phyloP scores from a whole-genome alignment of 2,888 invertebrate genomes.

The Erannis defoliaria region DNA sequence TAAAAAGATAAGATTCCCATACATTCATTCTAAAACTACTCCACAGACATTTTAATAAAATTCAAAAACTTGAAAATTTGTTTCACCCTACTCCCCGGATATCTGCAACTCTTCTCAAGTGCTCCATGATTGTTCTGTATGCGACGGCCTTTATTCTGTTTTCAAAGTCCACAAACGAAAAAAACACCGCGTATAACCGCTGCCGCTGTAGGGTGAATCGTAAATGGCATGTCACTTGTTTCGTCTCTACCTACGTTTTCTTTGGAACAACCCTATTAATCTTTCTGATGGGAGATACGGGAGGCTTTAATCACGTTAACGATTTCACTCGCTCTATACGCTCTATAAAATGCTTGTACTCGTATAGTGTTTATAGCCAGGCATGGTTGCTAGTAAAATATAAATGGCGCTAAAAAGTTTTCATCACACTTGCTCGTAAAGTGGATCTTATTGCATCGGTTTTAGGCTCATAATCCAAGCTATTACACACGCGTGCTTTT shows the following conservation, averaged over 20 bases:
- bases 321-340: slow-evolving; percentile 14
- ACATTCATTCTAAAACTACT: too few relatives aligned
- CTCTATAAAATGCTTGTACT: slow-evolving; percentile 19
- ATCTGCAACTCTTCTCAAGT: too few relatives aligned
- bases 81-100: too few relatives aligned
- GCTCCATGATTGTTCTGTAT: too few relatives aligned
- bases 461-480: too few relatives aligned
- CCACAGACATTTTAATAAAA: too few relatives aligned
- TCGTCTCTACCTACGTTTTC: slow-evolving; percentile 27
- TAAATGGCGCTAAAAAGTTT: slow-evolving; percentile 26
- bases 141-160: too few relatives aligned
- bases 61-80: too few relatives aligned
- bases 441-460: too few relatives aligned
- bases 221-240: slow-evolving; percentile 36
- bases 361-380: slow-evolving; percentile 8
- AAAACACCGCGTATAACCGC: not conserved
- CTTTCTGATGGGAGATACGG: slow-evolving; percentile 29
- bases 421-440: too few relatives aligned
- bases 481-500: too few relatives aligned
- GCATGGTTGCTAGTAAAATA: slow-evolving; percentile 18
- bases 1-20: too few relatives aligned
- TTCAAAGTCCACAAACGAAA: slow-evolving; percentile 11
- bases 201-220: slow-evolving; percentile 22
- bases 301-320: slow-evolving; percentile 23
- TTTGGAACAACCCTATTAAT: slow-evolving; percentile 33